These are phyloP conservation scores for Drosophila tripunctata DNA, from an alignment of 2,888 invertebrate genomes.

Conservation along the genomic window DNA sequence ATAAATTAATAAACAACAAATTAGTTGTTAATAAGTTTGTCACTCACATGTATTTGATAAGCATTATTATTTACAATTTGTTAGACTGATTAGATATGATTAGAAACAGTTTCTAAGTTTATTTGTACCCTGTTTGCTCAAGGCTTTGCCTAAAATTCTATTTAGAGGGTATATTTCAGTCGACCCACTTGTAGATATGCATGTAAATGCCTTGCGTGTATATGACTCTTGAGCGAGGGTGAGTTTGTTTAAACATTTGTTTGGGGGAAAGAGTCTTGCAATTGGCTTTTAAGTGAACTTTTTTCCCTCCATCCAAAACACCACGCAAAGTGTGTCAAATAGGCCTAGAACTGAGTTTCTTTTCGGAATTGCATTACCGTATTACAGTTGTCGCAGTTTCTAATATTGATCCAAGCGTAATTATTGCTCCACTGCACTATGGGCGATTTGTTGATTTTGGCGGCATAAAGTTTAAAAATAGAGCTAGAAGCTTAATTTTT, in stretches of 20 bases:
- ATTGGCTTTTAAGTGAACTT: slow-evolving; percentile 33
- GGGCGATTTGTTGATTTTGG: no score
- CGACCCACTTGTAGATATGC: not conserved
- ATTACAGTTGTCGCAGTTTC: slow-evolving; percentile 23
- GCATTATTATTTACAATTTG: not conserved
- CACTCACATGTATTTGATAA: not conserved
- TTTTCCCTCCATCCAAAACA: slow-evolving; percentile 6
- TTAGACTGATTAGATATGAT: not conserved
- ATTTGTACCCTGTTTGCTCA: not conserved
- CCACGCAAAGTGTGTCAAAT: slow-evolving; percentile 42
- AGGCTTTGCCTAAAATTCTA: not conserved
- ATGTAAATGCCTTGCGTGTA: slow-evolving; percentile 20
- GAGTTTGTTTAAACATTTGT: not conserved
- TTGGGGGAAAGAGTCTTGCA: slow-evolving; percentile 14
- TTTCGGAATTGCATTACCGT: not conserved
- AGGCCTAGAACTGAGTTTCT: not conserved
- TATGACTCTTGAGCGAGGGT: slow-evolving; percentile 2
- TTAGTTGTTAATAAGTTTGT: not conserved
- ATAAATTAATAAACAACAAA: not conserved
- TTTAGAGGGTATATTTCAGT: slow-evolving; percentile 8
- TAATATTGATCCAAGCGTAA: slow-evolving; percentile 31
- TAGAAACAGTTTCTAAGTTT: not conserved
- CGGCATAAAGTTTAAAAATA: no score
- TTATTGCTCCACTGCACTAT: not conserved
- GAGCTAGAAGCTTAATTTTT: no score